A percentile compares a stretch with the other conserved stretches of the same genome.
These are phyloP conservation scores for Anadara kagoshimensis DNA, from an alignment of 1,140 invertebrate species.

Conservation along the genomic window DNA sequence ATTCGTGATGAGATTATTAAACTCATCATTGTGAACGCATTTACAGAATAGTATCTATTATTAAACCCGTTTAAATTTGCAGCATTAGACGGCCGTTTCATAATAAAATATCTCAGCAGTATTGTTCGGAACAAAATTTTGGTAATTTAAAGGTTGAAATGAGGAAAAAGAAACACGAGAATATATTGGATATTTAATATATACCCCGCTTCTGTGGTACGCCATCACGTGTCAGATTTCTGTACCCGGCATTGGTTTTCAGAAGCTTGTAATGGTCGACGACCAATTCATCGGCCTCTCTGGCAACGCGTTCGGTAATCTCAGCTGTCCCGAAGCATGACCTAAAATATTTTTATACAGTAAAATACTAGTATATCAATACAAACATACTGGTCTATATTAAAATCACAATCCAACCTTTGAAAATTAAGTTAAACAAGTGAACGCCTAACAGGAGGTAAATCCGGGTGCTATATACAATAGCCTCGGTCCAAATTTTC, in stretches of 20 bases:
- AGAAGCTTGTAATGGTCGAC: constrained; percentile 4
- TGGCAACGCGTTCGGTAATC: constrained; percentile 9
- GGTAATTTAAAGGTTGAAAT: background rate
- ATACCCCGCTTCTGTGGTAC: constrained; percentile 32
- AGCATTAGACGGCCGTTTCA: too few species aligned
- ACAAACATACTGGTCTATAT: too few species aligned
- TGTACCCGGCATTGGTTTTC: constrained; percentile 18
- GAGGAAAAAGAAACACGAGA: background rate
- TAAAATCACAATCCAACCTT: too few species aligned
- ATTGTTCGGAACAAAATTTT: too few species aligned
- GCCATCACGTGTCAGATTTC: constrained; percentile 29
- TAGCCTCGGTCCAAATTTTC: too few species aligned
- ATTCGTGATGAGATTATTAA: too few species aligned
- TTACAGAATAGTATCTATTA: background rate
- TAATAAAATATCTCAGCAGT: too few species aligned
- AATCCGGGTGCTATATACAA: too few species aligned
- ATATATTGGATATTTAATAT: background rate
- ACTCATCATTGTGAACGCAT: background rate
- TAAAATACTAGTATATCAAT: too few species aligned
- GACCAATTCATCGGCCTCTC: constrained; percentile 11
- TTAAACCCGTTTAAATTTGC: constrained; percentile 28
- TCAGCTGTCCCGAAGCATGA: background rate
- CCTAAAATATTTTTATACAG: too few species aligned
- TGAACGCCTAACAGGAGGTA: too few species aligned
- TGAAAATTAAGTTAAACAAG: too few species aligned